phyloP scores from a whole-genome alignment of 2,797 vertebrate genomes.

The Microchirus variegatus region DNA sequence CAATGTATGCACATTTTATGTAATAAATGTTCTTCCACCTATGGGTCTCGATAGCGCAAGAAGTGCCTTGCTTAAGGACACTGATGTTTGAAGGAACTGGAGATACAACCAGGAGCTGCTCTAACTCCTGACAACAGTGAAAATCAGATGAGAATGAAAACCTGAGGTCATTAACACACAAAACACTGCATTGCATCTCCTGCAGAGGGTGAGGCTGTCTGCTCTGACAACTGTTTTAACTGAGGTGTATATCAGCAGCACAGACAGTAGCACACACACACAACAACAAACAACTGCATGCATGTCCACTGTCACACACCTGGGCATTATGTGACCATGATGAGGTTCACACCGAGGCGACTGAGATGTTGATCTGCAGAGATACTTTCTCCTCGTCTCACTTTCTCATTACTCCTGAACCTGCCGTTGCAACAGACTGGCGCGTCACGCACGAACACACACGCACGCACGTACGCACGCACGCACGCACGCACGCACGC shows the following conservation, averaged over 20 bases:
- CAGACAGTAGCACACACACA: slow-evolving; percentile 14
- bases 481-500: no score
- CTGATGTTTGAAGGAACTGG: no score
- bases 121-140: no score
- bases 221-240: background rate
- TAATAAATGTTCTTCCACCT: no score
- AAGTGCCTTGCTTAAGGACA: no score
- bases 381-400: slow-evolving; percentile 11
- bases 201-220: slow-evolving; percentile 12
- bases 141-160: no score
- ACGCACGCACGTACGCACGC: slow-evolving; percentile 4
- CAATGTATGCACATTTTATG: no score
- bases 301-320: slow-evolving; percentile 17
- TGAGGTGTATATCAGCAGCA: slow-evolving; percentile 17
- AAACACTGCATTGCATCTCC: background rate
- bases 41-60: no score
- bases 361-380: slow-evolving; percentile 45
- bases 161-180: background rate
- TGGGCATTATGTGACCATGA: slow-evolving; percentile 26
- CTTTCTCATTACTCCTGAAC: slow-evolving; percentile 43
- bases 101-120: no score
- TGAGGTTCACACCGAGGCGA: slow-evolving; percentile 16
- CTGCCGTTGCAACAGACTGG: no score
- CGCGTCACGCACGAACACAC: no score
- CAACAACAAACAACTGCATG: background rate